These are phyloP conservation scores for Gadus macrocephalus DNA, from an alignment of 2,113 vertebrate genomes.

Conservation along the genomic window DNA sequence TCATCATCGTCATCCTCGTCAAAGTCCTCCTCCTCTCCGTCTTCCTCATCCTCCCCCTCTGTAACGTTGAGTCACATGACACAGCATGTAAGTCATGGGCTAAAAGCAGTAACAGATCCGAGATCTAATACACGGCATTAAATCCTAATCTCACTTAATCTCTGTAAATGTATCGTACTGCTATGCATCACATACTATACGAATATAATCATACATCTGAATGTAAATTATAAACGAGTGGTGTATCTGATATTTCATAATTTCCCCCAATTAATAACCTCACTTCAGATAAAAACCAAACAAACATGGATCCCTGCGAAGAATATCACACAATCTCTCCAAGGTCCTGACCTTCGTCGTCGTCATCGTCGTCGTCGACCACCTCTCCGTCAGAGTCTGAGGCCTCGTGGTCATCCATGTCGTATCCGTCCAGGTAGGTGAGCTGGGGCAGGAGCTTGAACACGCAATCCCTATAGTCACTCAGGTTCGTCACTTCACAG, in stretches of 20 bases:
- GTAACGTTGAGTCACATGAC: constrained; percentile 21
- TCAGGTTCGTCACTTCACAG: constrained; percentile 90
- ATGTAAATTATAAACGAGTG: too few species aligned
- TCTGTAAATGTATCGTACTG: too few species aligned
- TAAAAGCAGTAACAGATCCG: background rate
- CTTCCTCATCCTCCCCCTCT: constrained; percentile 81
- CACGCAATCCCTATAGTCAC: constrained; percentile 88
- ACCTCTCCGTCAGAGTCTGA: constrained; percentile 86
- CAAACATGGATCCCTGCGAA: too few species aligned
- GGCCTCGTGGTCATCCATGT: constrained; percentile 82
- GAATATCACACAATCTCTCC: too few species aligned
- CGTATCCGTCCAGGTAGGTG: constrained; percentile 88
- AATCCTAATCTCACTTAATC: too few species aligned
- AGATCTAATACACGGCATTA: too few species aligned
- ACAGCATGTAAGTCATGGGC: background rate
- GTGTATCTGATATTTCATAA: too few species aligned
- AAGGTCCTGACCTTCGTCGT: constrained; percentile 75
- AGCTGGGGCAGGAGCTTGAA: constrained; percentile 88
- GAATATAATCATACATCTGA: too few species aligned
- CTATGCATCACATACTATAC: too few species aligned
- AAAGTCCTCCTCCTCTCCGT: constrained; percentile 82
- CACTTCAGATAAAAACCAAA: too few species aligned
- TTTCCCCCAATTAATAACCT: too few species aligned
- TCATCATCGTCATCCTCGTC: constrained; percentile 84
- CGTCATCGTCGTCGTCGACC: constrained; percentile 82